These are phyloP conservation scores for Paratrypauchen microcephalus DNA, from an alignment of 2,797 vertebrate genomes.

Conservation along the genomic window DNA sequence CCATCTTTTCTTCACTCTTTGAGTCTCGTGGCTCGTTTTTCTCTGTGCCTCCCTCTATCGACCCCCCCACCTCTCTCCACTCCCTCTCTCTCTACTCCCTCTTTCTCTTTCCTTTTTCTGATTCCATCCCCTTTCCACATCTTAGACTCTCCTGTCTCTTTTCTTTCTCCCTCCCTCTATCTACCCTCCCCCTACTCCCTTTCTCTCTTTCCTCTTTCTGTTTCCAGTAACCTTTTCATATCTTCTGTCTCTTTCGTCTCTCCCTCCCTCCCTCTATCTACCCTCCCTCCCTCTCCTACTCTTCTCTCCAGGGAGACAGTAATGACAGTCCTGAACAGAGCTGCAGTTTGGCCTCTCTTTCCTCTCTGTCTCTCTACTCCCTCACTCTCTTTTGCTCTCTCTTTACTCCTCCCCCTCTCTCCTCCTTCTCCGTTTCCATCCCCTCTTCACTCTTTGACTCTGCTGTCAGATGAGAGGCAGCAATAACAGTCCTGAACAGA, in stretches of 20 bases:
- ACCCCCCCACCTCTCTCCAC: too few species aligned
- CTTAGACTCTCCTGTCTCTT: too few species aligned
- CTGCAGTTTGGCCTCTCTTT: constrained; percentile 33
- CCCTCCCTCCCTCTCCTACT: background rate
- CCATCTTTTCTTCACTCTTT: too few species aligned
- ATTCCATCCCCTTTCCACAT: too few species aligned
- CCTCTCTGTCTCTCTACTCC: background rate
- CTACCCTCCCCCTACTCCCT: background rate
- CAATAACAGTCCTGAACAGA: constrained; percentile 33
- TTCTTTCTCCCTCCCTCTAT: background rate
- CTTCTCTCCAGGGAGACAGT: background rate
- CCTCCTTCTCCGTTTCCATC: background rate
- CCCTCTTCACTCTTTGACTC: background rate
- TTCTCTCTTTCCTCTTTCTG: background rate
- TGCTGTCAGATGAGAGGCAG: background rate
- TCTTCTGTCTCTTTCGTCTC: too few species aligned
- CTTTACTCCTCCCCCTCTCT: too few species aligned
- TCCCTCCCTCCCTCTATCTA: background rate
- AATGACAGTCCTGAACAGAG: constrained; percentile 35
- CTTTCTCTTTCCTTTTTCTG: too few species aligned
- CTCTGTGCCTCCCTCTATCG: too few species aligned
- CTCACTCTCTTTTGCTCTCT: background rate
- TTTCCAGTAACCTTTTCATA: too few species aligned
- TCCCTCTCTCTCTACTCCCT: too few species aligned
- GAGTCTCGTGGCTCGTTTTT: too few species aligned